Conservation (phyloP, 1,140 invertebrate genomes). For the Diachasmimorpha longicaudata region DNA sequence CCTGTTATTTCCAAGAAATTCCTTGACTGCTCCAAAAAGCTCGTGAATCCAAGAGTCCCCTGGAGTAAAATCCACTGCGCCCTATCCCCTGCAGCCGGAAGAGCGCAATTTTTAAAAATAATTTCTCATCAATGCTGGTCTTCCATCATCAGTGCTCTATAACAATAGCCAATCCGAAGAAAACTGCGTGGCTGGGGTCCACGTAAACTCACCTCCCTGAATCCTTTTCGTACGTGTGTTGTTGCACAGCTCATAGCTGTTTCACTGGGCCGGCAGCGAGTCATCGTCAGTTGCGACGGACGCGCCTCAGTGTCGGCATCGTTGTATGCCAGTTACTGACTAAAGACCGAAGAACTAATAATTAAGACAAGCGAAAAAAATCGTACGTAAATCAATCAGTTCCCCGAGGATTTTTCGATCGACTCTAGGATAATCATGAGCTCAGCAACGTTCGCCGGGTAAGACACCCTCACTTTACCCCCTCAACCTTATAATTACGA, state of each 20-base stretch:
- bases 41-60: too few species aligned
- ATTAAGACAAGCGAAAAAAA: neutral
- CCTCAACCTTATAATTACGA: neutral
- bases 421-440: slow-evolving; percentile 15
- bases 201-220: neutral
- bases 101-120: neutral
- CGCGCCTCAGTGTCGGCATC: slow-evolving; percentile 19
- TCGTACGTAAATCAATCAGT: neutral
- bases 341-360: neutral
- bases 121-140: too few species aligned
- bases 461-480: neutral
- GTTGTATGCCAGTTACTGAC: slow-evolving; percentile 3
- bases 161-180: neutral
- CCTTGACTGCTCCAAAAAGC: too few species aligned
- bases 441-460: slow-evolving; percentile 20
- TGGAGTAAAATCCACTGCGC: too few species aligned
- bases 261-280: neutral
- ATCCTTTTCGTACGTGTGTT: slow-evolving; percentile 26
- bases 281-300: slow-evolving; percentile 20
- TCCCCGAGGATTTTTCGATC: neutral
- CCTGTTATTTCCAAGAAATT: neutral
- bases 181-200: neutral
- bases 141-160: too few species aligned
- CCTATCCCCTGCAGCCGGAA: too few species aligned
- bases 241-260: neutral